Evolutionary conservation across 2,113 vertebrate species (phyloP), one percentile per base, ranked within the genome.

Genomic region (Fregetta grallaria): DNA sequence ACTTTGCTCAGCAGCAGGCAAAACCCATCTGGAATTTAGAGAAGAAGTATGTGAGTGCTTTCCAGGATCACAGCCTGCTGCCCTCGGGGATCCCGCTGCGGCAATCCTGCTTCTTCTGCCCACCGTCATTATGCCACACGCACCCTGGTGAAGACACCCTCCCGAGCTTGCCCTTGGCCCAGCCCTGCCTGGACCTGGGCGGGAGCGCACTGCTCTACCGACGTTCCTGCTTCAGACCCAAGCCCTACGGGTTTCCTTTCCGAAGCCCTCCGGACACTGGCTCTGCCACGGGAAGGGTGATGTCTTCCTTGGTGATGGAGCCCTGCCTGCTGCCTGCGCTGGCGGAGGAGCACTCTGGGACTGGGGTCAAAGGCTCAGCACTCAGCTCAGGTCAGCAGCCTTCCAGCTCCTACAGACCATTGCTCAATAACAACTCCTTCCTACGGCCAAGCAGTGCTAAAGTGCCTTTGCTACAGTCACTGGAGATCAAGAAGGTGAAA

Each of bases 381-480:
- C 62, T 92, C 86, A 93, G 96, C 85, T 97, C 94, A 62, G 77
- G 83, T 78, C 97, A 95, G 96, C 98, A 97, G 85, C 79, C 95
- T 17, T 92, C 97, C 50, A 96, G 96, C 66, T 93, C 84, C 67
- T 96, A 17, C 62, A 98, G 96, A 80, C 95, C 98, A 42, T 52
- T 83, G 85, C 95, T 97, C 34, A 97, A 78, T 65, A 97, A 94
- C 56, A 98, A 61, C 78, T 92, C 97, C n/a, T 97, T 98, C 47
- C 81, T 97, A 81, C 23, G 32, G 92, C 96, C 97, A 86, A 96
- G 86, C 73, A 95, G 97, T 90, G 91, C 98, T 88, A 97, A 99
- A 98, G 98, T 99, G 98, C 99, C 99, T 99, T 98, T 97, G n/a
- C 92, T 88, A 38, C 97, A 97, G 78, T 87, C 97, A 53, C 77